Evolutionary conservation across 2,797 vertebrate genomes (phyloP), one percentile per base, ranked within the genome.

Genomic region (Buphagus erythrorhynchus): DNA sequence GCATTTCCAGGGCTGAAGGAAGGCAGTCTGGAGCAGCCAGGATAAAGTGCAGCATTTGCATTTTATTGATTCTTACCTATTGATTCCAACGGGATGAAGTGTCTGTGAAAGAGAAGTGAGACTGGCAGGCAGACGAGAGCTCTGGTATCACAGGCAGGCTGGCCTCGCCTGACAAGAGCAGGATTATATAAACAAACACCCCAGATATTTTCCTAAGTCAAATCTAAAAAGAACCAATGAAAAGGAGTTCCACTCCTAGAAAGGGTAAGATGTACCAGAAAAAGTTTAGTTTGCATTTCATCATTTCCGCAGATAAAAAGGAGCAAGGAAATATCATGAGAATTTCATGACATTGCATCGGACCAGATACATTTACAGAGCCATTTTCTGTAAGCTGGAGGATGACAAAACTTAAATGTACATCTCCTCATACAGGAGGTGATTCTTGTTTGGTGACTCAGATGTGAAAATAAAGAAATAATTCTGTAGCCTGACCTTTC

Each of bases 61-160:
- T 97, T 97, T 97, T 96, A 97, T 96, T 94, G 96, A 97, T 97
- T 94, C 77, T 85, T 96, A 90, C 75, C 86, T 97, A 97, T 97
- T 96, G 97, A 98, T 98, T 96, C 69, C 94, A 77, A 82, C 93
- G 24, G 80, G 95, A 94, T 95, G 95, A 97, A 95, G 93, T 97
- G 92, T 96, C 97, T 96, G 86, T 25, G 29, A 80, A 85, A 87
- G 72, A 97, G 87, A 78, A 96, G 93, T 57, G 76, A 96, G 94
- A 95, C 80, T 85, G 95, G 90, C 95, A 91, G 93, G 59, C 88
- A 88, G 93, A 88, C 8, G 4, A 67, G 73, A 96, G 81, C 76
- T 81, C 62, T 15, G 18, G 59, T 51, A 82, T 93, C 77, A 68
- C 52, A 73, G 85, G 66, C 33, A 52, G n/a, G 36, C 55, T 19